Conservation (phyloP, 2,113 vertebrate genomes). For the Puffinus mauretanicus region DNA sequence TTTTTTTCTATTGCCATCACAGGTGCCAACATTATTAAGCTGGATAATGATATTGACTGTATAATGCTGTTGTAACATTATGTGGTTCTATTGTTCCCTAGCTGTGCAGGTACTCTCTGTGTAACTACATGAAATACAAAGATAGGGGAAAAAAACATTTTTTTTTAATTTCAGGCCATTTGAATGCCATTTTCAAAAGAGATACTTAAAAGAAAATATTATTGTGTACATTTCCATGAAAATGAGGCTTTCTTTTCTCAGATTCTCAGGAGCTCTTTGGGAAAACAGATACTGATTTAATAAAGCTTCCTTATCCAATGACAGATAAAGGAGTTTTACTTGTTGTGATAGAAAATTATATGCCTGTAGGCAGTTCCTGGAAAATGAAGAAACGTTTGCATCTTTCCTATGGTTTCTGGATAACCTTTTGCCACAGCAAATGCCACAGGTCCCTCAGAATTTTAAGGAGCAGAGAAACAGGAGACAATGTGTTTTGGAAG, state of each 20-base stretch:
- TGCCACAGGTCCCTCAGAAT: not conserved
- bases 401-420: not conserved
- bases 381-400: not conserved
- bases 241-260: not conserved
- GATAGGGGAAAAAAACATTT: accelerated
- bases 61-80: not conserved
- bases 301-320: not conserved
- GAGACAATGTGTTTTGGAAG: not conserved
- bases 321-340: not conserved
- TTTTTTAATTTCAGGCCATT: not conserved
- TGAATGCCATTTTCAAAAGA: not conserved
- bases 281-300: not conserved
- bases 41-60: not conserved
- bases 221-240: not conserved
- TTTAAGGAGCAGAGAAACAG: not conserved
- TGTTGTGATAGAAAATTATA: not conserved
- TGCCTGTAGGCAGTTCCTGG: not conserved
- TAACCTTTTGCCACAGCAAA: not conserved
- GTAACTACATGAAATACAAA: not conserved
- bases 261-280: not conserved
- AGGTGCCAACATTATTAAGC: not conserved
- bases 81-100: not conserved
- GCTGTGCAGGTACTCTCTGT: not conserved
- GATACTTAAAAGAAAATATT: not conserved
- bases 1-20: not conserved